Evolutionary conservation across 2,888 invertebrate genomes (phyloP).

Genomic region (Lasioglossum vierecki): DNA sequence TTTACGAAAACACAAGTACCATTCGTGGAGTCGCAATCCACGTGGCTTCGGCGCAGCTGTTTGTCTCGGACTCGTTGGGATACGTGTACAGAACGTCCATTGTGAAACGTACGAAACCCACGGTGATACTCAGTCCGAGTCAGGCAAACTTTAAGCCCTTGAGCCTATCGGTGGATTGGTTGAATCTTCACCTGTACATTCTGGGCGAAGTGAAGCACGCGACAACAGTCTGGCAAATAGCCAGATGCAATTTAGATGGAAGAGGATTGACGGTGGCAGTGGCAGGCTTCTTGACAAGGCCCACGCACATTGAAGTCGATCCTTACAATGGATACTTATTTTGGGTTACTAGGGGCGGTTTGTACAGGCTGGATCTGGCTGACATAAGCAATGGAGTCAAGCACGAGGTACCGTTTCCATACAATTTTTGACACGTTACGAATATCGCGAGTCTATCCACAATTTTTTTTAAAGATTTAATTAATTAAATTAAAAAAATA

Average conservation of each 20-base stretch:
- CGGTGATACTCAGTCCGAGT: conserved; percentile 86
- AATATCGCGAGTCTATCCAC: no score
- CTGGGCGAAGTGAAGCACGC: conserved; percentile 89
- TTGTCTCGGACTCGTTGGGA: conserved; percentile 91
- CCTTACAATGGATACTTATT: conserved; percentile 97
- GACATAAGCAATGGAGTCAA: conserved; percentile 91
- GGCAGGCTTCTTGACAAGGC: conserved; percentile 89
- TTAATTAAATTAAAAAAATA: no score
- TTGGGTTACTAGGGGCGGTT: conserved; percentile 89
- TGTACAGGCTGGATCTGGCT: conserved; percentile 91
- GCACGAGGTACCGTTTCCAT: conserved; percentile 85
- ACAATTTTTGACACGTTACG: no score
- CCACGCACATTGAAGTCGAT: conserved; percentile 94
- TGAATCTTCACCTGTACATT: conserved; percentile 93
- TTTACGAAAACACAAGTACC: conserved; percentile 86
- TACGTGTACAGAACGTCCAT: conserved; percentile 86
- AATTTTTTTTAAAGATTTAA: no score
- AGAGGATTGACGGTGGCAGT: conserved; percentile 89
- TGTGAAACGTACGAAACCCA: conserved; percentile 70
- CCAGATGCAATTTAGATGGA: conserved; percentile 91
- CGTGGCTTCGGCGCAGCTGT: conserved; percentile 89
- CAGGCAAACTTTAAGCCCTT: conserved; percentile 88
- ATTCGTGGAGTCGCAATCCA: conserved; percentile 91
- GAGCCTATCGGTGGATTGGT: conserved; percentile 94
- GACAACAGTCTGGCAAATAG: conserved; percentile 89